Conservation (phyloP, 2,797 vertebrate genomes). For the Hyperoplus lanceolatus region DNA sequence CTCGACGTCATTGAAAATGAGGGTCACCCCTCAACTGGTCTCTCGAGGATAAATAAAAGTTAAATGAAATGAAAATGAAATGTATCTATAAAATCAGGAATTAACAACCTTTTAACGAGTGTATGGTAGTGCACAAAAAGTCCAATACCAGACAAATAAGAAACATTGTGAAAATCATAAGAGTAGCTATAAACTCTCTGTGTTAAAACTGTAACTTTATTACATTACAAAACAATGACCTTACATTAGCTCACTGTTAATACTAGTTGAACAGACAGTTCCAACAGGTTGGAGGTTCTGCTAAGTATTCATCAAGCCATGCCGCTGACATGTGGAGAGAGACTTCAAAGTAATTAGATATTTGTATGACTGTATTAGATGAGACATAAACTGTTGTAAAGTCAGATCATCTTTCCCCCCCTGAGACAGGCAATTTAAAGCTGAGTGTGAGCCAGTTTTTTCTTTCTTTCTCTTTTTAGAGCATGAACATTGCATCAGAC, state of each 20-base stretch:
- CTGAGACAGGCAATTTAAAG: conserved; percentile 18
- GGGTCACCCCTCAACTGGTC: too few species aligned
- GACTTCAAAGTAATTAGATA: conserved; percentile 53
- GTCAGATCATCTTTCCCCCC: conserved; percentile 25
- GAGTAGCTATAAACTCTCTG: neutral
- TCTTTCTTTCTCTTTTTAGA: conserved; percentile 5
- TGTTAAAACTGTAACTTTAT: conserved; percentile 1
- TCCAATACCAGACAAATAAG: neutral
- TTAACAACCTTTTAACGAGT: neutral
- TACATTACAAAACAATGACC: conserved; percentile 19
- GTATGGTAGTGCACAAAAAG: neutral
- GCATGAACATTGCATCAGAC: conserved; percentile 38
- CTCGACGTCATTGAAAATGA: too few species aligned
- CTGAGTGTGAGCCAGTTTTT: conserved; percentile 35
- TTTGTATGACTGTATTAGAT: conserved; percentile 56
- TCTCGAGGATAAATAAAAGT: too few species aligned
- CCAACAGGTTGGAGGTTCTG: conserved; percentile 43
- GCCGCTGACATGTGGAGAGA: conserved; percentile 43
- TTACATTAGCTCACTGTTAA: conserved; percentile 24
- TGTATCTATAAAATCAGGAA: neutral
- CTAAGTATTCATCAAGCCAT: conserved; percentile 50
- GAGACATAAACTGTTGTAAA: conserved; percentile 52
- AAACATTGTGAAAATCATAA: neutral
- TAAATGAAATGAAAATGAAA: too few species aligned
- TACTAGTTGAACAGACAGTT: conserved; percentile 46